Percentiles rank a stretch among this genome's conserved stretches.
Conservation (phyloP, 2,113 vertebrate genomes). For the Eulacestoma nigropectus region DNA sequence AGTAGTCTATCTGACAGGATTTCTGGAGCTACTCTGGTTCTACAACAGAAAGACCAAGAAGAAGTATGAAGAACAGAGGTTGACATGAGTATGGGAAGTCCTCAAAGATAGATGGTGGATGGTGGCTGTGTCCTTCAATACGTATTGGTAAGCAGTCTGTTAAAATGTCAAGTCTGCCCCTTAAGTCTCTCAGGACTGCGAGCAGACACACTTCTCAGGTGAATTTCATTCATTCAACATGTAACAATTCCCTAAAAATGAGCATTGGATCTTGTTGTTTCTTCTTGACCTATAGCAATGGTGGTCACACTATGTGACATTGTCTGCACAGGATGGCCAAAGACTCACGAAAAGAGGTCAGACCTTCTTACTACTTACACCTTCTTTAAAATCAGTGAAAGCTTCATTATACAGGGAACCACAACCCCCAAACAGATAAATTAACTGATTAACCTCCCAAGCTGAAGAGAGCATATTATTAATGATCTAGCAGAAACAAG, state of each 20-base stretch:
- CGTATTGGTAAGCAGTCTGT: accelerated
- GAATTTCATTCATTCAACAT: neutral
- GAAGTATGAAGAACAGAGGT: neutral
- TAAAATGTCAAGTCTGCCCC: neutral
- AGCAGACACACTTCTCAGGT: neutral
- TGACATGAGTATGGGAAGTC: neutral
- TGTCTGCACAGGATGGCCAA: neutral
- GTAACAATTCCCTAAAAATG: neutral
- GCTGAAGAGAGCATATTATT: neutral
- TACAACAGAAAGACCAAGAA: neutral
- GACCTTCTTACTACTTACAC: neutral
- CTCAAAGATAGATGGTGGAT: neutral
- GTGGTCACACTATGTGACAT: neutral
- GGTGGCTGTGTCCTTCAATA: neutral
- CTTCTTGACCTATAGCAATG: neutral
- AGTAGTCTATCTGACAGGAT: neutral
- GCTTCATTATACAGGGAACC: neutral
- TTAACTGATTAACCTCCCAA: neutral
- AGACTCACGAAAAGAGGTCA: neutral
- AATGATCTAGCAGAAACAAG: neutral
- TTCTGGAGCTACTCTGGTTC: neutral
- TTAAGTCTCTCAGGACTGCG: neutral
- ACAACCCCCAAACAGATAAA: neutral
- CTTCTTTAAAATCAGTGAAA: neutral
- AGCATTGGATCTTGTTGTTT: neutral